These are phyloP conservation scores for Linepithema humile DNA, from an alignment of 1,140 invertebrate genomes.

Conservation along the genomic window DNA sequence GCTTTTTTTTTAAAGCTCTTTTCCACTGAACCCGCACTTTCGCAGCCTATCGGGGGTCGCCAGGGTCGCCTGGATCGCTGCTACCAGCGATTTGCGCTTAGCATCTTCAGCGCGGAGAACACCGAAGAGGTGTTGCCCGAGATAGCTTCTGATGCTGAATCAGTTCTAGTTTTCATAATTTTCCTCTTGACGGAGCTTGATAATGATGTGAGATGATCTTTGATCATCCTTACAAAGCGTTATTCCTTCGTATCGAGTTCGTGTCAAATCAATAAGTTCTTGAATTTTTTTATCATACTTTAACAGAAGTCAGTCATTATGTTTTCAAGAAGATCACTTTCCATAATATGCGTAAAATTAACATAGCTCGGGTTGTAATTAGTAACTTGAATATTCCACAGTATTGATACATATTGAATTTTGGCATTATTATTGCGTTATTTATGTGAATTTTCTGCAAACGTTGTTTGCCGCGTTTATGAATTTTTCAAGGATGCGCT, in stretches of 20 bases:
- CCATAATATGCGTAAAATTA: not conserved
- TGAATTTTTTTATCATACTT: not conserved
- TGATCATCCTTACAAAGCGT: not conserved
- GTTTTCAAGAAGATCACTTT: not conserved
- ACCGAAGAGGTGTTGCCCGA: slow-evolving; percentile 45
- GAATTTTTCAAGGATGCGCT: not conserved
- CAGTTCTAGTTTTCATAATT: slow-evolving; percentile 9
- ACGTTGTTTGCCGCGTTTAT: not conserved
- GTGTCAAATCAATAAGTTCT: not conserved
- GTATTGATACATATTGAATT: not conserved
- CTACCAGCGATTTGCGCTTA: slow-evolving; percentile 19
- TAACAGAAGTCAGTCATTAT: not conserved
- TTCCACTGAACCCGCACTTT: slow-evolving; percentile 57
- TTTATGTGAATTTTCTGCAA: not conserved
- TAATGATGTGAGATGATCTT: not conserved
- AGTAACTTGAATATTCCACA: slow-evolving; percentile 8
- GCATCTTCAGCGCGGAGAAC: slow-evolving; percentile 17
- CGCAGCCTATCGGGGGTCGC: slow-evolving; percentile 51
- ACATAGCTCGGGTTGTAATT: not conserved
- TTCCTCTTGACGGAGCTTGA: not conserved
- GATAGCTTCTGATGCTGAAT: not conserved
- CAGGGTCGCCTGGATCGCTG: slow-evolving; percentile 52
- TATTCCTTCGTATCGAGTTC: not conserved
- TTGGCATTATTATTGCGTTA: not conserved
- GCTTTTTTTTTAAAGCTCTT: slow-evolving; percentile 60